Percentiles rank a stretch among this genome's conserved stretches.
phyloP scores from a whole-genome alignment of 2,113 vertebrate genomes.

The Psephotus haematonotus region DNA sequence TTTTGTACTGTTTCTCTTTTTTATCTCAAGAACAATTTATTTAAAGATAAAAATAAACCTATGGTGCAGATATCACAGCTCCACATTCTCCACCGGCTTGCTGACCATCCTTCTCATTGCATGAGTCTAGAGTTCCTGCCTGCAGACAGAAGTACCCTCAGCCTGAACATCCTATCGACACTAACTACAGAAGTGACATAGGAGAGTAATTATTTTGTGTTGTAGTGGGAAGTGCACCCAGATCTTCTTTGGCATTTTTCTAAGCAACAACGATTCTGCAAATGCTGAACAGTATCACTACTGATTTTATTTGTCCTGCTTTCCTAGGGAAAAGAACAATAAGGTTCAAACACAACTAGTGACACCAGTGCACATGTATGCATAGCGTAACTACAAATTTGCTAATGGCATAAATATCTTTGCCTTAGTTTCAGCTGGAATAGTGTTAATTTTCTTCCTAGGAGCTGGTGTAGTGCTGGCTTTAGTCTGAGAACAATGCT shows the following conservation, averaged over 20 bases:
- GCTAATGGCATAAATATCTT: not conserved
- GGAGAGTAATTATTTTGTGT: not conserved
- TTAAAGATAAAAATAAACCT: not conserved
- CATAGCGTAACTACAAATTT: not conserved
- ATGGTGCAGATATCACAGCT: not conserved
- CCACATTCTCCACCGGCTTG: not conserved
- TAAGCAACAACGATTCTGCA: not conserved
- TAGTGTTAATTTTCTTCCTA: no score
- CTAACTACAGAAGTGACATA: not conserved
- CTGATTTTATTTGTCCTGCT: not conserved
- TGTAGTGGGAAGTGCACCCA: not conserved
- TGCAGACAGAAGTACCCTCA: not conserved
- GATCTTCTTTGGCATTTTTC: not conserved
- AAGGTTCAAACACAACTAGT: not conserved
- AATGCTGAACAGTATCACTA: not conserved
- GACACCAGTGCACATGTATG: not conserved
- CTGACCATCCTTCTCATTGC: not conserved
- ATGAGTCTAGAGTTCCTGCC: not conserved
- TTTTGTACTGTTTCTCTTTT: not conserved
- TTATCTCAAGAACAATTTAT: not conserved
- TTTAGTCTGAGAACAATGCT: no score
- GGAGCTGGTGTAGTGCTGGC: no score
- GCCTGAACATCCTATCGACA: fast-evolving
- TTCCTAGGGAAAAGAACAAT: not conserved
- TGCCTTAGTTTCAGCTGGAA: no score